Evolutionary conservation across 1,140 invertebrate genomes (phyloP), one percentile per base, ranked within the genome.

Genomic region (Drosophila burlai): DNA sequence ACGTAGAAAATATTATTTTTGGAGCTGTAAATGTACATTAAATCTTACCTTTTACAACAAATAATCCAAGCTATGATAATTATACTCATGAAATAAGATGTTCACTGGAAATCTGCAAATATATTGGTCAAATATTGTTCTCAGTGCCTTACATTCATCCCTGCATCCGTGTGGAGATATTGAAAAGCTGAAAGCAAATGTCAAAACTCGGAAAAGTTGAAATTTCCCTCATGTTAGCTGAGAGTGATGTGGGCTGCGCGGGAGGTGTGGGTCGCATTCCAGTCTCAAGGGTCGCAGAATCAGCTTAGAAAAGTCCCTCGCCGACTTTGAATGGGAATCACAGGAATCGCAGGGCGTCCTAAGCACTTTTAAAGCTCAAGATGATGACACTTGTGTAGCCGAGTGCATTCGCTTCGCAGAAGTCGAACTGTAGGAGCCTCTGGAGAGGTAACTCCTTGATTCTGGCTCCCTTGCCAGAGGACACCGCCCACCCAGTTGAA

Each of bases 281-380:
- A 40, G 78, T 86, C 83, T 89, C 83, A 45, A 77, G 83, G 71
- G 80, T 45, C 76, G 61, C 52, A 64, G 61, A 87, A 87, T 83
- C 84, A 74, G 80, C 80, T 87, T 84, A 89, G 68, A 47, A 34
- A 61, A 71, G 29, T 84, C 68, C 50, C 58, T 52, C 46, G 18
- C 31, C 63, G 63, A 64, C 58, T 67, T 69, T 66, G 67, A 81
- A 73, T 72, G 67, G 45, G 45, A 72, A 73, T 73, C 69, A 24
- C 67, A 31, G 45, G 65, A 72, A 73, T 72, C 69, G 38, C 69
- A 31, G 67, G 69, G 69, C 54, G 69, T 72, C 36, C 54, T 50
- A 73, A 73, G 69, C 55, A 73, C 67, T 59, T 76, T 76, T 67
- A 80, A 79, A 69, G 61, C 38, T 42, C 61, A 49, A 80, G 84